phyloP scores from a whole-genome alignment of 2,888 invertebrate species.

The Crocallis elinguaria region DNA sequence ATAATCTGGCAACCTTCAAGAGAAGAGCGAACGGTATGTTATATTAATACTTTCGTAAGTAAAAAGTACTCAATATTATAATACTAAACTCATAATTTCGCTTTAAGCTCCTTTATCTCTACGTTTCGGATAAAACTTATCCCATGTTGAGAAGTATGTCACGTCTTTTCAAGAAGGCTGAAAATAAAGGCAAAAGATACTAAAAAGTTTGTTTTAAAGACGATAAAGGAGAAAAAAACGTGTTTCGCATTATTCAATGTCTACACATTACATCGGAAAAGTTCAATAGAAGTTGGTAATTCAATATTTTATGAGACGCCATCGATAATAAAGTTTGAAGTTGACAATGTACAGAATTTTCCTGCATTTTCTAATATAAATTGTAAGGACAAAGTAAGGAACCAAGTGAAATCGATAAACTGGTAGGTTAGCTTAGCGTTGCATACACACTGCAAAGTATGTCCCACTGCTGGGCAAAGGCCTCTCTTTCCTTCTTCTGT shows the following conservation, averaged over 20 bases:
- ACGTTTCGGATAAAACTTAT: slow-evolving; percentile 4
- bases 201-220: slow-evolving; percentile 27
- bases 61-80: background rate
- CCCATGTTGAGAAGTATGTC: slow-evolving; percentile 18
- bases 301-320: slow-evolving; percentile 5
- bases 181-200: slow-evolving; percentile 10
- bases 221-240: slow-evolving; percentile 20
- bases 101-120: background rate
- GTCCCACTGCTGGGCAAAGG: no score
- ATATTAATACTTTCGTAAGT: background rate
- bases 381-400: background rate
- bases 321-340: slow-evolving; percentile 14
- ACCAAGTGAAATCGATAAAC: background rate
- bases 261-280: slow-evolving; percentile 18
- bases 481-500: no score
- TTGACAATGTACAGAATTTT: background rate
- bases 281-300: slow-evolving; percentile 18
- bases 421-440: no score
- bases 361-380: background rate
- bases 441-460: no score
- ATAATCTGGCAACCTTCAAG: no score
- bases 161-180: slow-evolving; percentile 13
- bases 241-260: slow-evolving; percentile 28
- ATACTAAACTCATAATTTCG: slow-evolving; percentile 1
- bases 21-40: no score